phyloP scores from a whole-genome alignment of 2,888 invertebrate genomes.

The Sympetrum striolatum region DNA sequence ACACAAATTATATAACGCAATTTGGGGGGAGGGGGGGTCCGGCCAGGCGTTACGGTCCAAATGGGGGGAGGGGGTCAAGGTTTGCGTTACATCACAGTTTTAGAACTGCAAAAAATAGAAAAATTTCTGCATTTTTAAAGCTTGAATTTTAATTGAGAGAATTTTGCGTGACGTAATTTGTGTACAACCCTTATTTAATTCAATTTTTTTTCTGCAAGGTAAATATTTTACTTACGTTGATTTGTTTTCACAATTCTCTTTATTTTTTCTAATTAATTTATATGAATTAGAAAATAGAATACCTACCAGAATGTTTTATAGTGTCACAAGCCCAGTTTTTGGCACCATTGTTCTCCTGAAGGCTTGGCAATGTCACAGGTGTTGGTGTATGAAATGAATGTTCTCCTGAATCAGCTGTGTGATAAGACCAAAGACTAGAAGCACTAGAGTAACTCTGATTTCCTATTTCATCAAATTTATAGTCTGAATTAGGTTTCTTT shows the following conservation, averaged over 20 bases:
- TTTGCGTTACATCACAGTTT: too few species aligned
- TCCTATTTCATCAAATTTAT: not conserved
- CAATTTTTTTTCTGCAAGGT: too few species aligned
- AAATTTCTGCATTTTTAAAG: too few species aligned
- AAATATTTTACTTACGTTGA: too few species aligned
- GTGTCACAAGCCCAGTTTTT: not conserved
- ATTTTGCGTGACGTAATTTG: too few species aligned
- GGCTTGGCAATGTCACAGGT: not conserved
- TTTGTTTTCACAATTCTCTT: not conserved
- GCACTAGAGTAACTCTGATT: slow-evolving; percentile 24
- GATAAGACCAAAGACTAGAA: slow-evolving; percentile 46
- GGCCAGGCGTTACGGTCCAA: too few species aligned
- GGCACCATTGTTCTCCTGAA: not conserved
- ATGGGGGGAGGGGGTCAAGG: too few species aligned
- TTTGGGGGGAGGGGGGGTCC: too few species aligned
- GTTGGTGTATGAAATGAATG: not conserved
- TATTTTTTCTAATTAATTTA: not conserved
- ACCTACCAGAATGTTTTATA: not conserved
- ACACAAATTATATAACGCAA: too few species aligned
- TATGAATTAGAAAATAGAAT: not conserved
- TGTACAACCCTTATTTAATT: too few species aligned
- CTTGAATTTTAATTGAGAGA: too few species aligned
- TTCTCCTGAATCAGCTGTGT: slow-evolving; percentile 46
- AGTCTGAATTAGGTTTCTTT: not conserved
- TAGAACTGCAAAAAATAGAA: too few species aligned